Evolutionary conservation across 2,888 invertebrate genomes (phyloP).

Genomic region (Brenthis hecate): DNA sequence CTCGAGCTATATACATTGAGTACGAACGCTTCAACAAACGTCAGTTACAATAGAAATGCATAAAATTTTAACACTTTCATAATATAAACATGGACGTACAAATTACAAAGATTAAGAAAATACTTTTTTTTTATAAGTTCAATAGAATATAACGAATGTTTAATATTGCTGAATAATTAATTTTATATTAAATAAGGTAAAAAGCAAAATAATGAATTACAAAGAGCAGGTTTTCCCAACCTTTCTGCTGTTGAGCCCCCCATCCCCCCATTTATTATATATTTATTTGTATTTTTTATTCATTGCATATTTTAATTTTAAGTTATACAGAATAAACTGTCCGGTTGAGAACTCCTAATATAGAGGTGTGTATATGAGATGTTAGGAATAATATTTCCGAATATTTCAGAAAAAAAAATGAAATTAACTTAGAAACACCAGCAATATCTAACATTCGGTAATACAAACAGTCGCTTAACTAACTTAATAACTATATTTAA

Average conservation of each 20-base stretch:
- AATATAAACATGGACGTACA: conserved; percentile 68
- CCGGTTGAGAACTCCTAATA: background rate
- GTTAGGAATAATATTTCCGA: background rate
- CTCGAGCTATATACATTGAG: conserved; percentile 61
- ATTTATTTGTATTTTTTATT: no score
- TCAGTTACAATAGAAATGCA: conserved; percentile 60
- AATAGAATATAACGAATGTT: conserved; percentile 49
- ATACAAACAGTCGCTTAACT: conserved; percentile 68
- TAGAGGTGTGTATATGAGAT: background rate
- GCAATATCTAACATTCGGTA: conserved; percentile 34
- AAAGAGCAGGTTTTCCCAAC: no score
- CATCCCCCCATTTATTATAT: no score
- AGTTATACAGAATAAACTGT: no score
- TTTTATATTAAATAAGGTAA: background rate
- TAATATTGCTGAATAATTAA: conserved; percentile 8
- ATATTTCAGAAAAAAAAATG: background rate
- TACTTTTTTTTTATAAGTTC: conserved; percentile 55
- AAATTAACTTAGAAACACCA: background rate
- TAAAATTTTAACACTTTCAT: conserved; percentile 56
- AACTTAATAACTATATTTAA: conserved; percentile 60
- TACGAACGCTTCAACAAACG: conserved; percentile 54
- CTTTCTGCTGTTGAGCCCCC: no score
- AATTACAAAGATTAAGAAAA: conserved; percentile 70
- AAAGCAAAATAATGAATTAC: no score
- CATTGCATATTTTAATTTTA: no score